Percentiles rank a stretch among this genome's conserved stretches.
These are phyloP conservation scores for Enhydra lutris DNA, from an alignment of 2,113 vertebrate genomes.

Conservation along the genomic window DNA sequence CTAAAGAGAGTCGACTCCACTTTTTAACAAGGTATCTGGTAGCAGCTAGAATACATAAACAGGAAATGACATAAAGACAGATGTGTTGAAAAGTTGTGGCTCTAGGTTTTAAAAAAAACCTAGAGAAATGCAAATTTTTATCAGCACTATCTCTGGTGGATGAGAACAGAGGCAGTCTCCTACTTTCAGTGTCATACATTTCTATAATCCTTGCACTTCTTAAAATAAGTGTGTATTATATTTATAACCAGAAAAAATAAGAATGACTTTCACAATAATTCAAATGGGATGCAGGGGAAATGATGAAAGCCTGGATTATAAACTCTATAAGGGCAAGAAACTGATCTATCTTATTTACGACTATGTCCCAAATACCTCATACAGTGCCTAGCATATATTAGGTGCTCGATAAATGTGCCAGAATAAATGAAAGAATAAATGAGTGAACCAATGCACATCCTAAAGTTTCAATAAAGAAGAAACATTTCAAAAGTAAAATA, in stretches of 20 bases:
- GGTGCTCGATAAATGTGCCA: not conserved
- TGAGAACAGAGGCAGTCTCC: not conserved
- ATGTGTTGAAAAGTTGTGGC: not conserved
- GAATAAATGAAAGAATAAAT: not conserved
- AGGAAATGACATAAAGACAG: not conserved
- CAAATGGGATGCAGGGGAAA: not conserved
- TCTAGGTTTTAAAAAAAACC: not conserved
- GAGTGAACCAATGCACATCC: not conserved
- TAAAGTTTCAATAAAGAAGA: not conserved
- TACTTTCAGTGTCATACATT: not conserved
- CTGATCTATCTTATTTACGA: not conserved
- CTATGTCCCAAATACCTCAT: not conserved
- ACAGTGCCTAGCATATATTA: not conserved
- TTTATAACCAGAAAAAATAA: not conserved
- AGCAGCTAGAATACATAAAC: not conserved
- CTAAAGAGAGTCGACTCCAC: not conserved
- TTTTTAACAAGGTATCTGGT: not conserved
- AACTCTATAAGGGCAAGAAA: not conserved
- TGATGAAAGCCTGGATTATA: not conserved
- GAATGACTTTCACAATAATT: not conserved
- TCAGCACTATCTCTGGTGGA: not conserved
- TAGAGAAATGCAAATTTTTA: constrained; percentile 18
- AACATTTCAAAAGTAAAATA: not conserved
- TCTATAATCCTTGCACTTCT: not conserved
- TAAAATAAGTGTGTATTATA: not conserved